Base-by-base conservation (phyloP, 2,888 invertebrate genomes). In the Sarcophaga carnaria region DNA sequence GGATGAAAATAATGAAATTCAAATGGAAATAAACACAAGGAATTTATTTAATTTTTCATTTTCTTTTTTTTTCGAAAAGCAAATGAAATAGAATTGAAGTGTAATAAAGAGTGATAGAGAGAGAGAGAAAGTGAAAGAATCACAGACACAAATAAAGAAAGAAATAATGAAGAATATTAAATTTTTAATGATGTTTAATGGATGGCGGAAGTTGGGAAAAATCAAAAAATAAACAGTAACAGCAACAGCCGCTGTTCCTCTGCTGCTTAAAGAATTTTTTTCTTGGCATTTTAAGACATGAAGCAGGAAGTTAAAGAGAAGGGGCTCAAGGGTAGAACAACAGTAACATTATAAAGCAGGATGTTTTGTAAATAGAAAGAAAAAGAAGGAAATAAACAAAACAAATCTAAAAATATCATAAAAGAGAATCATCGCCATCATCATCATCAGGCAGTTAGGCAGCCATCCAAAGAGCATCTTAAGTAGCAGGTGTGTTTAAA, bases 181-280 rank as follows among this genome's bases (percentile, higher is more conserved):
- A 92, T 92, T 92, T 92, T 92, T 92, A 92, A 92, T 92, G 92
- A 92, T 91, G 90, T 92, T 92, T 92, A 92, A 92, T 92, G 92
- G 91, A 92, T 89, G 90, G 90, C 92, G 92, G 92, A 92, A 91
- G 92, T 85, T 82, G 25, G 80, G 37, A 63, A 79, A 37, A 63
- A 80, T 22, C 14, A 12, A 80, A 74, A 82, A 83, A 76, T 22
- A 67, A 45, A 69, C 66, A 45, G 11, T 27, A 47, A 37, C 37
- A 5, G 37, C 37, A 37, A 37, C 37, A 37, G 37, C 37, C 37
- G 37, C 37, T 37, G 37, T 37, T 37, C 1, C 37, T 37, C 2
- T 37, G 8, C 10, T 37, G 37, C 37, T 37, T 45, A 66, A 60
- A 45, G 4, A 63, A 66, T 63, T 75, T 64, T 47, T 2, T 69